Percentiles rank a stretch among this genome's conserved stretches.
Conservation (phyloP, 2,797 vertebrate genomes). For the Garrulus glandarius region DNA sequence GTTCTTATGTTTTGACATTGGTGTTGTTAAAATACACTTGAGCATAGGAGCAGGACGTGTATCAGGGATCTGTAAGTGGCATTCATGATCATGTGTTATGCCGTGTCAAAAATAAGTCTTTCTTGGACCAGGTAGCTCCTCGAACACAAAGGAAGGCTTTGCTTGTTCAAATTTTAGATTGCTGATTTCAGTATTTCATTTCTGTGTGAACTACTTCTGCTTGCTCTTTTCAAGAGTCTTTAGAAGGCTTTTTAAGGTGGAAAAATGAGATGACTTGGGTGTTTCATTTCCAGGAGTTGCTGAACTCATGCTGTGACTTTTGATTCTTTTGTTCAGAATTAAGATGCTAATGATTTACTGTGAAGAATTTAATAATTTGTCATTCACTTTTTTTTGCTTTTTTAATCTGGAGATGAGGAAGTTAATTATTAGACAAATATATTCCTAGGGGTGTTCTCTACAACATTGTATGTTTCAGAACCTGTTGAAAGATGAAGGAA, state of each 20-base stretch:
- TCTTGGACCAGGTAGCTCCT: not conserved
- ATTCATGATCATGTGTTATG: accelerated
- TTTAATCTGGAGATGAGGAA: not conserved
- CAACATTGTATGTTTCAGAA: not conserved
- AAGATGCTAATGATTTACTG: not conserved
- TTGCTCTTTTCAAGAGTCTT: not conserved
- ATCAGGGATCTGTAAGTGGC: not conserved
- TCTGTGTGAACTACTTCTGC: not conserved
- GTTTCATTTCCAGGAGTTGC: not conserved
- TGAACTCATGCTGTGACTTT: not conserved
- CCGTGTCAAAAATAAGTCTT: not conserved
- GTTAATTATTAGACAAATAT: not conserved
- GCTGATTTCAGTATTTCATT: not conserved
- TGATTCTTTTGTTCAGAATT: not conserved
- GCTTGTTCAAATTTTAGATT: not conserved
- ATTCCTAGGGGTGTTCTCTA: not conserved
- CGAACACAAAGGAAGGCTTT: not conserved
- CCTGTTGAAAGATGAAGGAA: not conserved
- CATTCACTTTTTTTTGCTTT: not conserved
- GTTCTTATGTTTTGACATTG: not conserved
- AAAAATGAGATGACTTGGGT: not conserved
- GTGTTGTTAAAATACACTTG: not conserved
- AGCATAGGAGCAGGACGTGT: accelerated
- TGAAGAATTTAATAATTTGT: not conserved
- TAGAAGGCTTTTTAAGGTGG: not conserved